Evolutionary conservation across 2,888 invertebrate species (phyloP).

Genomic region (Rapana venosa): DNA sequence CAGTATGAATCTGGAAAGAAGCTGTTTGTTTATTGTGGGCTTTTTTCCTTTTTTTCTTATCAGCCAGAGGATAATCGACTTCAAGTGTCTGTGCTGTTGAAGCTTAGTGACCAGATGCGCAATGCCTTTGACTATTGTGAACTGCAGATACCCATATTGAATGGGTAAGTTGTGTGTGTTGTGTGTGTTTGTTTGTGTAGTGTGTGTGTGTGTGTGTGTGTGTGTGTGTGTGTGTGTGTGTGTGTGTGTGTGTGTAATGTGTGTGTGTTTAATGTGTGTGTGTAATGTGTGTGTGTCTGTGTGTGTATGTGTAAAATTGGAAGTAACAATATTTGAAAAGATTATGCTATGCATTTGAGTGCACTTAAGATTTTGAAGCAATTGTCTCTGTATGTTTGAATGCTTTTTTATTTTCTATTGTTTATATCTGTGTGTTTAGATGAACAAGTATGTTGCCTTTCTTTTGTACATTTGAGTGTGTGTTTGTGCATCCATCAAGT

Average conservation of each 20-base stretch:
- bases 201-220: neutral
- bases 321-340: too few relatives aligned
- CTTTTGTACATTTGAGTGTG: neutral
- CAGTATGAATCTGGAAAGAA: too few relatives aligned
- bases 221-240: neutral
- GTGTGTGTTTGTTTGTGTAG: neutral
- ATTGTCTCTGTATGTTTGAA: too few relatives aligned
- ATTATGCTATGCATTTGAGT: too few relatives aligned
- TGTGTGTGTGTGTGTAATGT: too few relatives aligned
- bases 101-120: conserved; percentile 65
- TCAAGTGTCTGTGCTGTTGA: conserved; percentile 63
- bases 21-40: neutral
- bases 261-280: too few relatives aligned
- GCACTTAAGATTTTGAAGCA: too few relatives aligned
- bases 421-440: neutral
- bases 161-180: conserved; percentile 13
- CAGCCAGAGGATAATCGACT: conserved; percentile 44
- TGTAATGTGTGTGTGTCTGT: too few relatives aligned
- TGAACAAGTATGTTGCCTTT: neutral
- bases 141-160: conserved; percentile 67
- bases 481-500: neutral
- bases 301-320: too few relatives aligned
- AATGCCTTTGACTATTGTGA: conserved; percentile 74
- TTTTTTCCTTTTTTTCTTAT: neutral
- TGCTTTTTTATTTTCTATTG: neutral